A percentile compares a stretch with the other conserved stretches of the same genome.
Conservation (phyloP, 2,113 vertebrate species). For the Xenopus tropicalis region DNA sequence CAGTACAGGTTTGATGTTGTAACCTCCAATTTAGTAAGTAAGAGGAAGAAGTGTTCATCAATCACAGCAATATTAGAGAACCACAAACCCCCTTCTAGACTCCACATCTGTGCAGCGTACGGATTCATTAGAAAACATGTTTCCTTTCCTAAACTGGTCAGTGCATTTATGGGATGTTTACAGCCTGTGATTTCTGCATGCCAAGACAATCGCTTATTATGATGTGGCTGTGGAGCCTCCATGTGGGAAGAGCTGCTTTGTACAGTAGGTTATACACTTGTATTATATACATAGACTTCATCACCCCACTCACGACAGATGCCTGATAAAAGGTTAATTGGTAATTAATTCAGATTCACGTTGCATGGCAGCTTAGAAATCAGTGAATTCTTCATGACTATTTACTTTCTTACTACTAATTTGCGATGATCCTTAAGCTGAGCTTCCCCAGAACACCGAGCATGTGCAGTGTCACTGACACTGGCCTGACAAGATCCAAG, state of each 20-base stretch:
- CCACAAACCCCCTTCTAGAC: constrained; percentile 20
- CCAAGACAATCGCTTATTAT: not conserved
- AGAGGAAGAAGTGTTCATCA: not conserved
- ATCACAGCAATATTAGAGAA: not conserved
- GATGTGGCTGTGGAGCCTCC: not conserved
- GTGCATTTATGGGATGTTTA: not conserved
- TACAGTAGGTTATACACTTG: not conserved
- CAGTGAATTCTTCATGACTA: too few relatives aligned
- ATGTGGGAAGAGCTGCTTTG: not conserved
- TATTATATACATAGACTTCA: not conserved
- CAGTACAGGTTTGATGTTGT: not conserved
- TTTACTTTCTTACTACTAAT: too few relatives aligned
- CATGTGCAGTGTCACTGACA: too few relatives aligned
- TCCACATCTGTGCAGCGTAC: not conserved
- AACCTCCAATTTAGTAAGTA: not conserved
- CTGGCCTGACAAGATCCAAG: too few relatives aligned
- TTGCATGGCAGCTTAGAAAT: too few relatives aligned
- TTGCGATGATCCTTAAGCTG: too few relatives aligned
- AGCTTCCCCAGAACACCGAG: too few relatives aligned
- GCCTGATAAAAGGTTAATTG: not conserved
- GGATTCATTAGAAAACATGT: not conserved
- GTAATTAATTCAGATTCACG: too few relatives aligned
- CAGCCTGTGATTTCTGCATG: not conserved
- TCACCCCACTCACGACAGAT: not conserved
- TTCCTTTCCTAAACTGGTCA: not conserved